These are phyloP conservation scores for Iphiclides podalirius DNA, from an alignment of 2,888 invertebrate species.

Conservation along the genomic window DNA sequence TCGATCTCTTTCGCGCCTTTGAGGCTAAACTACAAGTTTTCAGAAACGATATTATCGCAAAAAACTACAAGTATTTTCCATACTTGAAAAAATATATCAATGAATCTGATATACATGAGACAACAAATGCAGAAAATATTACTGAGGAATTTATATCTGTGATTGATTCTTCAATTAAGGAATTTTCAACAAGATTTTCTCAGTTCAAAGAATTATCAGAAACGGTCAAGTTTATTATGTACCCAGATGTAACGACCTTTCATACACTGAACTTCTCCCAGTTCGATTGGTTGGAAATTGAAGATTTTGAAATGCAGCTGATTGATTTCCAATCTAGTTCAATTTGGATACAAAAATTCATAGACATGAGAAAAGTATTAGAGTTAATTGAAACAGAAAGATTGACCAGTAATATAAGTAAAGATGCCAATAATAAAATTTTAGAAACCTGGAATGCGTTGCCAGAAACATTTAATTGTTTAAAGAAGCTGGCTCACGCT, in stretches of 20 bases:
- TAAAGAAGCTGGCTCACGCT: conserved; percentile 13
- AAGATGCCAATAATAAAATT: conserved; percentile 33
- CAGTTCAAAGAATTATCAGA: conserved; percentile 25
- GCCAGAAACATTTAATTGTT: neutral
- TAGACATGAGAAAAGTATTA: conserved; percentile 27
- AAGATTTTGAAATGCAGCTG: conserved; percentile 32
- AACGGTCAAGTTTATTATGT: neutral
- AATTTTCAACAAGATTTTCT: conserved; percentile 29
- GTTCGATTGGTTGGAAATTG: conserved; percentile 28
- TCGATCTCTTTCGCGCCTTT: conserved; percentile 34
- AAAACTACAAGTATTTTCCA: conserved; percentile 28
- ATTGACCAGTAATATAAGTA: conserved; percentile 22
- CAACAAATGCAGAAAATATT: conserved; percentile 19
- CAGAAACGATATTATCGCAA: conserved; percentile 28
- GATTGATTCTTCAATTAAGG: conserved; percentile 29
- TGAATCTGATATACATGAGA: conserved; percentile 25
- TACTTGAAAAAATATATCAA: conserved; percentile 26
- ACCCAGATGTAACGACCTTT: conserved; percentile 5
- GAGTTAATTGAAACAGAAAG: conserved; percentile 24
- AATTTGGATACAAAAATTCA: conserved; percentile 30
- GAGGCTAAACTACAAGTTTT: conserved; percentile 30
- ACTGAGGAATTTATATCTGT: conserved; percentile 30
- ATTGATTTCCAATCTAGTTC: conserved; percentile 31
- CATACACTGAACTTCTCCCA: conserved; percentile 25
- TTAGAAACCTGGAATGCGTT: conserved; percentile 32